Percentiles rank a stretch among this genome's conserved stretches.
phyloP scores from a whole-genome alignment of 2,113 vertebrate species.

The Microcebus jonahi region DNA sequence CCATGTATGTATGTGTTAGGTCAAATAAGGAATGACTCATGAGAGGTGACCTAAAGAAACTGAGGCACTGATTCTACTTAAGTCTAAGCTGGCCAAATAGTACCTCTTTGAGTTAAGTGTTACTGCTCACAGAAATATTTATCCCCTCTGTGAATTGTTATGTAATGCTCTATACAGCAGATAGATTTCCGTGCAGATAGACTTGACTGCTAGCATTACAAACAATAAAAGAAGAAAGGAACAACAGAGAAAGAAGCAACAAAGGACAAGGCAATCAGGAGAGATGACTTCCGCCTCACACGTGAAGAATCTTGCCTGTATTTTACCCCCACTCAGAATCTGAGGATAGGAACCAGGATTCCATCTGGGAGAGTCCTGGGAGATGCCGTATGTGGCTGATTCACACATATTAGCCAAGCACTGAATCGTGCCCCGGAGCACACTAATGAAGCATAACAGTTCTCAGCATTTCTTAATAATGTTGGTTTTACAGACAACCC shows the following conservation, averaged over 20 bases:
- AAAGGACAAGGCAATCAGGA: background rate
- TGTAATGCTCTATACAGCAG: background rate
- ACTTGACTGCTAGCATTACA: background rate
- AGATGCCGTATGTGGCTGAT: background rate
- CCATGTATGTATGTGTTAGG: background rate
- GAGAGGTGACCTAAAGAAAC: background rate
- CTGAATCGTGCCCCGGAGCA: background rate
- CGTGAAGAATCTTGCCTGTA: background rate
- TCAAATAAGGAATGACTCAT: background rate
- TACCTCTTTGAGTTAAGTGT: background rate
- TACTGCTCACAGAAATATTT: background rate
- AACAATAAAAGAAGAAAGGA: background rate
- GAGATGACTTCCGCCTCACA: background rate
- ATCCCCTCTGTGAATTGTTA: background rate
- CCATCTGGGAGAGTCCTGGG: background rate
- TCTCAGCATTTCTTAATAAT: slow-evolving; percentile 42
- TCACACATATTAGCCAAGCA: background rate
- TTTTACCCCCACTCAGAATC: background rate
- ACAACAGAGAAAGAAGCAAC: background rate
- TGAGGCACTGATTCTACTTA: background rate
- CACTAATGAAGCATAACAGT: slow-evolving; percentile 8
- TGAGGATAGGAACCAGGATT: background rate
- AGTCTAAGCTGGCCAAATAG: background rate
- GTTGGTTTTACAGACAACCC: background rate
- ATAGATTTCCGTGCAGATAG: background rate